phyloP scores from a whole-genome alignment of 2,888 invertebrate genomes.

The Caenorhabditis auriculariae region DNA sequence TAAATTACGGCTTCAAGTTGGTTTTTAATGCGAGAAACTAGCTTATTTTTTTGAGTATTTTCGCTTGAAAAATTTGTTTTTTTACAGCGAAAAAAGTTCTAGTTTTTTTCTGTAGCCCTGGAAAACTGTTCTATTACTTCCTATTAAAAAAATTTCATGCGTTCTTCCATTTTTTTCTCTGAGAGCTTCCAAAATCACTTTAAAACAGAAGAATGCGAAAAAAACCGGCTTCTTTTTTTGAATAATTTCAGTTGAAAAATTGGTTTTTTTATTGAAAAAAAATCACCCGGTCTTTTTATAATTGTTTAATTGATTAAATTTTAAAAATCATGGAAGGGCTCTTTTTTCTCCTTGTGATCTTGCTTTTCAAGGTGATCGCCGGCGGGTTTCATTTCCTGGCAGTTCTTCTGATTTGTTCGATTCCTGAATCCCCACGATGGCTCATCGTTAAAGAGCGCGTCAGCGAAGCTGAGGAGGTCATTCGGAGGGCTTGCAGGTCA shows the following conservation, averaged over 20 bases:
- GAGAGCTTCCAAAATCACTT: background rate
- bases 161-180: no score
- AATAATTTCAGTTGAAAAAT: background rate
- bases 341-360: background rate
- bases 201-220: background rate
- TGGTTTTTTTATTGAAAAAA: background rate
- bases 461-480: slow-evolving; percentile 61
- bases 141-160: no score
- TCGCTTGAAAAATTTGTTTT: no score
- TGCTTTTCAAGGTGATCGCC: slow-evolving; percentile 49
- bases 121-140: no score
- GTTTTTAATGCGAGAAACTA: no score
- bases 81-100: no score
- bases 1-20: no score
- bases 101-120: no score
- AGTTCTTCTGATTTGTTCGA: slow-evolving; percentile 59
- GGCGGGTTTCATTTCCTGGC: slow-evolving; percentile 60
- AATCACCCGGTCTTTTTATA: no score
- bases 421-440: slow-evolving; percentile 63
- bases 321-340: background rate
- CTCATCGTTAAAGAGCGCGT: slow-evolving; percentile 60
- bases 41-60: no score
- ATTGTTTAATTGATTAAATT: no score
- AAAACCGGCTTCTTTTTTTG: background rate
- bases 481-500: slow-evolving; percentile 59